Base-by-base conservation (phyloP, 2,797 vertebrate genomes). In the Phalanger gymnotis region DNA sequence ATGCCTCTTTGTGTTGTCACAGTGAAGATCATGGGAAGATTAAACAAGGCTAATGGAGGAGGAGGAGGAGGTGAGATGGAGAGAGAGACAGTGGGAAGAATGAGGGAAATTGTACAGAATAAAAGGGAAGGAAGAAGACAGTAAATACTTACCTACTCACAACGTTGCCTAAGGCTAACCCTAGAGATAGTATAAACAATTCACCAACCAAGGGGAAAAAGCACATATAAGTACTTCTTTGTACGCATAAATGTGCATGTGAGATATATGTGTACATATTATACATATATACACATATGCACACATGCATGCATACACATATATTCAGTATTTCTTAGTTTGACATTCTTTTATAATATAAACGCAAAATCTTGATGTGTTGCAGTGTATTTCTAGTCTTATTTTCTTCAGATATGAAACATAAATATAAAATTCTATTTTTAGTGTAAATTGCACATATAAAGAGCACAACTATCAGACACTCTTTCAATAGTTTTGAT, bases 401-500 rank as follows among this genome's bases (percentile, higher is more conserved):
- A 22, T 14, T 53, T 1, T 27, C 16, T 95, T 28, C 34, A 91
- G 95, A 91, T 91, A 9, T 73, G 66, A 91, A 90, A 57, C 52
- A 66, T n/a, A 94, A 91, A 53, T 93, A 4, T 51, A 31, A 5
- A 92, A 66, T 28, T 25, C 11, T 94, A 58, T 93, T 87, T 92
- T 90, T 94, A 93, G 92, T 66, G 30, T 95, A 34, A 96, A 6
- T 40, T 96, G 12, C 54, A 93, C 54, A 93, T 56, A 91, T 7
- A 34, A 34, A 34, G 58, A 34, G 12, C 12, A 56, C 55, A 73
- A 31, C 31, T 90, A 51, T 40, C 58, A 90, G 25, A 91, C 25
- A 66, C 47, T 97, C 96, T 97, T 94, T 90, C 95, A 96, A 97
- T 1, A 91, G 4, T 0, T 47, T 1, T 95, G 31, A 92, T 66